These are phyloP conservation scores for Oceanodroma leucorhoa DNA, from an alignment of 2,797 vertebrate species.

Conservation along the genomic window DNA sequence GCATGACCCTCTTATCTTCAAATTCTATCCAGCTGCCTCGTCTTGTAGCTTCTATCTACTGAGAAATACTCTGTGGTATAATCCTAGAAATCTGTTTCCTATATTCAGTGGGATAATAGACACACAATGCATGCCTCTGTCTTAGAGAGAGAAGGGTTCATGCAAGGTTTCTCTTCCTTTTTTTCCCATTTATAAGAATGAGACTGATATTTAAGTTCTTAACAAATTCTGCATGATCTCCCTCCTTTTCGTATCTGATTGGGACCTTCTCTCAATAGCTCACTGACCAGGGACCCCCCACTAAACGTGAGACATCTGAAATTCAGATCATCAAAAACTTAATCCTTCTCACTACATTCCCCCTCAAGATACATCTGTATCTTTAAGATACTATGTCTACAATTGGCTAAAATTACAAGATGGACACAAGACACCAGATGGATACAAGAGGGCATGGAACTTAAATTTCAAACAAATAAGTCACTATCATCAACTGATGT, in stretches of 20 bases:
- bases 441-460: not conserved
- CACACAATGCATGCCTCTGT: rapidly evolving
- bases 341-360: not conserved
- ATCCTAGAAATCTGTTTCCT: not conserved
- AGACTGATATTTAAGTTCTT: not conserved
- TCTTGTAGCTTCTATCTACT: not conserved
- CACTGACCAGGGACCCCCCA: rapidly evolving
- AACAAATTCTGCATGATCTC: not conserved
- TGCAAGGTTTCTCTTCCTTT: not conserved
- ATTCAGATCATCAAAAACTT: not conserved
- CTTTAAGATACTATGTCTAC: not conserved
- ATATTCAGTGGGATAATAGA: not conserved
- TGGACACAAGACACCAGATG: not conserved
- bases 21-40: rapidly evolving
- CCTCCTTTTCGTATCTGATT: not conserved
- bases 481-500: not conserved
- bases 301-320: not conserved
- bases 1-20: not conserved
- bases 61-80: not conserved
- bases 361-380: not conserved
- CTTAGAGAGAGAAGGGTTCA: not conserved
- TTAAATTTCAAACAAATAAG: not conserved
- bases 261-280: not conserved
- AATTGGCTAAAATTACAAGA: not conserved
- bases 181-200: not conserved